Evolutionary conservation across 1,140 invertebrate genomes (phyloP).

Genomic region (Eriosoma lanigerum): DNA sequence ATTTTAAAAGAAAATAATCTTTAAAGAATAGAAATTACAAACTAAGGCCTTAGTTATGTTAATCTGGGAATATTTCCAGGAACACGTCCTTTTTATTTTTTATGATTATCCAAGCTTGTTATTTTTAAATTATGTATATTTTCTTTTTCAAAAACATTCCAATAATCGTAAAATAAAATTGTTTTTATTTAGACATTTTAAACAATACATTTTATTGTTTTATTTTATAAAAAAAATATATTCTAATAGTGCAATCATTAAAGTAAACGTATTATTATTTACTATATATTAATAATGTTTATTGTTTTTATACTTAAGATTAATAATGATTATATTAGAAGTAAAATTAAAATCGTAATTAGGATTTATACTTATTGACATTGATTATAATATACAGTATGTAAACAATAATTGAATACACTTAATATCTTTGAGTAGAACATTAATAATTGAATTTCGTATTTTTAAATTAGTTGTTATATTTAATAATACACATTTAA

Average conservation of each 20-base stretch:
- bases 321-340: too few species aligned
- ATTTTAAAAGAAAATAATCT: not conserved
- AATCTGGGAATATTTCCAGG: slow-evolving; percentile 15
- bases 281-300: too few species aligned
- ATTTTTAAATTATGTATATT: slow-evolving; percentile 24
- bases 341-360: too few species aligned
- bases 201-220: not conserved
- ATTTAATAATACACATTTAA: too few species aligned
- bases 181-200: not conserved
- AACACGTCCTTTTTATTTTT: not conserved
- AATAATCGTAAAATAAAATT: not conserved
- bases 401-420: too few species aligned
- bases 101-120: not conserved
- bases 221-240: not conserved
- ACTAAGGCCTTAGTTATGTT: not conserved
- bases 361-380: too few species aligned
- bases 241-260: not conserved
- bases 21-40: not conserved
- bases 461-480: too few species aligned
- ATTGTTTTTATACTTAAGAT: too few species aligned
- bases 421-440: too few species aligned
- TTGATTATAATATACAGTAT: too few species aligned
- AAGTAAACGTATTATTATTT: not conserved
- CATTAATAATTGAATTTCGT: too few species aligned
- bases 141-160: not conserved